phyloP scores from a whole-genome alignment of 2,113 vertebrate species.

The Cairina moschata region DNA sequence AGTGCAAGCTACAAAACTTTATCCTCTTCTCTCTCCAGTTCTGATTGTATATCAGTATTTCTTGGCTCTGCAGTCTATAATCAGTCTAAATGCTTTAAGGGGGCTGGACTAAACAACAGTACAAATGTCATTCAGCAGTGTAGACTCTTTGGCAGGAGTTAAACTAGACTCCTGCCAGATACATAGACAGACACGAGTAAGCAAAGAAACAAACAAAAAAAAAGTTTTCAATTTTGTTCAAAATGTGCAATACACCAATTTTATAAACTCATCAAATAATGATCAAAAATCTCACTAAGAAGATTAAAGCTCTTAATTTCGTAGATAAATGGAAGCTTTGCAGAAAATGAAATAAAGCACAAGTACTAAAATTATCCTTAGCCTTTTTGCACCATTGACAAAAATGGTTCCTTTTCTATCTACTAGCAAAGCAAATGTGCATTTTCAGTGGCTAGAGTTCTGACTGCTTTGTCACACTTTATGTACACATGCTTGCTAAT shows the following conservation, averaged over 20 bases:
- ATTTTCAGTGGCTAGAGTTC: neutral
- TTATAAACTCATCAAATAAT: neutral
- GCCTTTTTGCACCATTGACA: neutral
- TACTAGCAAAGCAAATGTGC: neutral
- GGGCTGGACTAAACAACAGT: slow-evolving; percentile 9
- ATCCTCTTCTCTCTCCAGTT: neutral
- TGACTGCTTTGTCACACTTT: neutral
- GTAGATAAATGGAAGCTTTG: neutral
- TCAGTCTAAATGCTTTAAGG: neutral
- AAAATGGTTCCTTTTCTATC: neutral
- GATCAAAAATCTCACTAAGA: neutral
- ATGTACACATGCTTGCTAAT: neutral
- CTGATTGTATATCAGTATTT: neutral
- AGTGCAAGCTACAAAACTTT: neutral
- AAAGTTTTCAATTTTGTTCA: neutral
- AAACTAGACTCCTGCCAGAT: neutral
- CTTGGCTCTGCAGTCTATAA: slow-evolving; percentile 31
- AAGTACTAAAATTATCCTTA: neutral
- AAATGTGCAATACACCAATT: neutral
- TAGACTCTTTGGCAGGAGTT: slow-evolving; percentile 27
- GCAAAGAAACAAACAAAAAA: neutral
- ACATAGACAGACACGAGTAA: neutral
- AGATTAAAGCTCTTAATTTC: neutral
- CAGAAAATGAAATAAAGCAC: neutral
- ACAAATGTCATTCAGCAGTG: slow-evolving; percentile 7